Evolutionary conservation across 2,113 vertebrate genomes (phyloP), one percentile per base, ranked within the genome.

Genomic region (Charadrius vociferus): DNA sequence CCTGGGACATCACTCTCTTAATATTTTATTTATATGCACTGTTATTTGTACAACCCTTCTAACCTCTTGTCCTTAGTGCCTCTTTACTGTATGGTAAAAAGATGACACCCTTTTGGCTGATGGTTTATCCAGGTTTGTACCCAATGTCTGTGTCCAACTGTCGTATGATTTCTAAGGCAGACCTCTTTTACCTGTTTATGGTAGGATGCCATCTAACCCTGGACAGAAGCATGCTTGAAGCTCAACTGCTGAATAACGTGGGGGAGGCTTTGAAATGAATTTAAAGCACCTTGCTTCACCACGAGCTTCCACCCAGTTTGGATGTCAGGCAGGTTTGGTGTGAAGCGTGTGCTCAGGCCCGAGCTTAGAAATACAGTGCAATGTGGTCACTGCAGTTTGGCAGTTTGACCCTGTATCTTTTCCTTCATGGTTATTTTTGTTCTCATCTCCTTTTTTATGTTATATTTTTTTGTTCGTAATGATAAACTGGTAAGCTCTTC

Each of bases 401-500:
- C 36, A 67, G 12, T 74, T 93, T 81, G 50, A 86, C 11, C 5
- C 34, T 65, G 18, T 52, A 47, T 65, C 5, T 56, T 90, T 68
- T 68, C n/a, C 24, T 62, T 77, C 17, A 10, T 59, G 29, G 41
- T 63, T 78, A 77, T 70, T 93, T 83, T 94, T 94, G 32, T 67
- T 88, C 50, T 80, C 37, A 29, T 72, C 34, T 71, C 49, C 37
- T 73, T 62, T 74, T 90, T 78, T 58, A 50, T 73, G 17, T 86
- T 90, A 45, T 39, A 62, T n/a, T 58, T 95, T 95, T 93, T 83
- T 87, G 55, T 92, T 88, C 90, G 39, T 81, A 88, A 89, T 17
- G 30, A 87, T 83, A 93, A 95, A 95, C 82, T 88, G 71, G 88
- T 88, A 96, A 95, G 26, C 59, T 87, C 49, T 96, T 93, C 67